Conservation (phyloP, 2,113 vertebrate species). For the Osmerus mordax region DNA sequence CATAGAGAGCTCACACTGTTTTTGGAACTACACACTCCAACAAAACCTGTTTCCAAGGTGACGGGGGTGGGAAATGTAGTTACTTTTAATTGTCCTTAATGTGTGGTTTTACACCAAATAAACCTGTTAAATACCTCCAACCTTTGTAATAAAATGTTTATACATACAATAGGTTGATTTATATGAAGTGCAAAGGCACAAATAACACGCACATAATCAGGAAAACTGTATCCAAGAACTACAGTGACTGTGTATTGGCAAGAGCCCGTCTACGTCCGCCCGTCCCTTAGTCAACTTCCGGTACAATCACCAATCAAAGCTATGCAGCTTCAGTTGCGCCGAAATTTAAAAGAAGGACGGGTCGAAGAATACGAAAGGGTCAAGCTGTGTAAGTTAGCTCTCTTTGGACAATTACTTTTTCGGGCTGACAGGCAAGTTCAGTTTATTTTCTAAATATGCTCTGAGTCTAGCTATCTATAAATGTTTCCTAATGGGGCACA, state of each 20-base stretch:
- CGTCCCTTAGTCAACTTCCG: neutral
- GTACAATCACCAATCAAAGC: constrained; percentile 9
- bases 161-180: neutral
- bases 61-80: neutral
- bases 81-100: neutral
- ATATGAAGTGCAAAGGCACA: neutral
- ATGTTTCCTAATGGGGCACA: too few species aligned
- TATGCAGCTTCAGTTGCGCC: neutral
- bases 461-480: too few species aligned
- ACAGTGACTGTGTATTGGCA: neutral
- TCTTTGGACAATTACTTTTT: neutral
- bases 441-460: too few species aligned
- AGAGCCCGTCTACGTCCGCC: too few species aligned
- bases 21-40: neutral
- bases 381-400: neutral
- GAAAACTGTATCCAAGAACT: neutral
- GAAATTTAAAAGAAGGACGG: constrained; percentile 28
- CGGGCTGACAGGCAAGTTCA: too few species aligned
- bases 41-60: constrained; percentile 3
- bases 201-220: neutral
- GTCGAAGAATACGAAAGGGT: neutral
- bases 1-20: neutral
- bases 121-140: neutral
- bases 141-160: neutral
- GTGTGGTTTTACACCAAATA: neutral